Percentiles rank a stretch among this genome's conserved stretches.
Evolutionary conservation across 2,888 invertebrate species (phyloP).

Genomic region (Dynastes grantii): DNA sequence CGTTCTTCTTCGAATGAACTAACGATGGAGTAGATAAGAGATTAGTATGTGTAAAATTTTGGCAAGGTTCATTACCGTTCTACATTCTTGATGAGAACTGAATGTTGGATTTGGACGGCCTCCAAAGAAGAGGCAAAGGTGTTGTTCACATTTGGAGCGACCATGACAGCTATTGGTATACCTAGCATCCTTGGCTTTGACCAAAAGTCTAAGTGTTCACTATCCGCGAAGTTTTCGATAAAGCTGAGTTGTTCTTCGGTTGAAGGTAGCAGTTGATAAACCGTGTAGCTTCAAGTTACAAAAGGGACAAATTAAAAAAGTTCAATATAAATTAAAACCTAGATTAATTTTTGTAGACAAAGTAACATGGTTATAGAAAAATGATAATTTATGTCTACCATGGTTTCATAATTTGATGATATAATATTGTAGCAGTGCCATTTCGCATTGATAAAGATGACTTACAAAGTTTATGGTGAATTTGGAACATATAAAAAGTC

Average conservation of each 20-base stretch:
- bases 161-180: conserved; percentile 70
- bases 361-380: no score
- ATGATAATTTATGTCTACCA: no score
- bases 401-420: no score
- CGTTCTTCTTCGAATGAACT: conserved; percentile 50
- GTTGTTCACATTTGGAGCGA: conserved; percentile 67
- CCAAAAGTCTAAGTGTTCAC: conserved; percentile 65
- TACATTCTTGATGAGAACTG: conserved; percentile 71
- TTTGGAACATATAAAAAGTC: no score
- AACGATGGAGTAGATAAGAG: conserved; percentile 18
- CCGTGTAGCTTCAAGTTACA: conserved; percentile 35
- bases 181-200: conserved; percentile 65
- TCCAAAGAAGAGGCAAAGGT: conserved; percentile 66
- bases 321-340: not conserved
- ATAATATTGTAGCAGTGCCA: no score
- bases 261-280: conserved; percentile 35
- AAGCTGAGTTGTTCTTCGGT: conserved; percentile 40
- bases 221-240: conserved; percentile 55
- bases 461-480: no score
- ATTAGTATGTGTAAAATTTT: not conserved
- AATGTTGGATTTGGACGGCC: conserved; percentile 66
- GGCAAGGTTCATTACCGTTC: conserved; percentile 66
- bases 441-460: no score
- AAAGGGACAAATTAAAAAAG: not conserved
- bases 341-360: no score